phyloP scores from a whole-genome alignment of 1,140 invertebrate genomes.

The Saccostrea echinata region DNA sequence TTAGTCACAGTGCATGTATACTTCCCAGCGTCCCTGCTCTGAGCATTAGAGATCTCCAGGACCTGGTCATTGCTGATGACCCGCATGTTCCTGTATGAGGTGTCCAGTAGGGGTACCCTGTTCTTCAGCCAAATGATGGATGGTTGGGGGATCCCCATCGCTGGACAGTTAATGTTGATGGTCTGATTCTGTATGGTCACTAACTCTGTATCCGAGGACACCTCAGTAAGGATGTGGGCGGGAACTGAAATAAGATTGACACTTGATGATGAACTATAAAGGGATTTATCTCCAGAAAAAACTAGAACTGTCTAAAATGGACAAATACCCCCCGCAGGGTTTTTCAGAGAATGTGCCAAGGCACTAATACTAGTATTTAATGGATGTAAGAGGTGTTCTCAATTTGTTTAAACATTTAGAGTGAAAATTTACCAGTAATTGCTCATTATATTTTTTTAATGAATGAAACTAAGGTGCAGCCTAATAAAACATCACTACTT shows the following conservation, averaged over 20 bases:
- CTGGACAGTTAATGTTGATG: slow-evolving; percentile 78
- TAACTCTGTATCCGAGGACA: slow-evolving; percentile 55
- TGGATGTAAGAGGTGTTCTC: no score
- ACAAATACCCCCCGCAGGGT: no score
- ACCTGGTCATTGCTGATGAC: slow-evolving; percentile 65
- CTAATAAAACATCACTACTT: no score
- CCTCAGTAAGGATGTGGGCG: slow-evolving; percentile 72
- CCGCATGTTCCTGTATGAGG: slow-evolving; percentile 68
- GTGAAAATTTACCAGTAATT: no score
- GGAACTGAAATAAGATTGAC: slow-evolving; percentile 76
- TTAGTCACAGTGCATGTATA: slow-evolving; percentile 82
- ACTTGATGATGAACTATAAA: no score
- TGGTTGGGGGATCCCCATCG: slow-evolving; percentile 80
- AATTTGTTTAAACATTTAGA: no score
- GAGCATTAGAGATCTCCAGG: slow-evolving; percentile 79
- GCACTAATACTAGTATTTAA: no score
- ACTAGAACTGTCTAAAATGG: no score
- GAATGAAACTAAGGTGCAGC: no score
- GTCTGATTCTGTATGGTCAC: slow-evolving; percentile 74
- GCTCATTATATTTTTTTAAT: no score
- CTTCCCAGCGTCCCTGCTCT: slow-evolving; percentile 77
- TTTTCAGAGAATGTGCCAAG: no score
- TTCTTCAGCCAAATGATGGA: slow-evolving; percentile 80
- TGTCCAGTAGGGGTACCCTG: slow-evolving; percentile 71
- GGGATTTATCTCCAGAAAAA: no score